Evolutionary conservation across 2,113 vertebrate genomes (phyloP).

Genomic region (Montifringilla adamsi): DNA sequence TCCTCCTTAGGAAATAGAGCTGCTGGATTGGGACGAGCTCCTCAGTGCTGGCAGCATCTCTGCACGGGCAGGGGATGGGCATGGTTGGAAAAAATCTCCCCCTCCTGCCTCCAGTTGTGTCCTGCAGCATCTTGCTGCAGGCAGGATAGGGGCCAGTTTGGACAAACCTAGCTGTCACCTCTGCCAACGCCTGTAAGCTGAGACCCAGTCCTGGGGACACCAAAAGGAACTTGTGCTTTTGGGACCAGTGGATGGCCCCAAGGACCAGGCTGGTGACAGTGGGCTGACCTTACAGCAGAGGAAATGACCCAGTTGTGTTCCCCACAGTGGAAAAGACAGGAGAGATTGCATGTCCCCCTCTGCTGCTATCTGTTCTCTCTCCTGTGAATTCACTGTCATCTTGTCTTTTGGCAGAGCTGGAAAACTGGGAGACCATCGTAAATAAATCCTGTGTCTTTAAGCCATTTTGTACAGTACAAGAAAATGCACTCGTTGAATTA

Average conservation of each 20-base stretch:
- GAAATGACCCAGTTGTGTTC: background rate
- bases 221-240: background rate
- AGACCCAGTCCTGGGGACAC: background rate
- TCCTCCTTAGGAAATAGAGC: constrained; percentile 52
- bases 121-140: background rate
- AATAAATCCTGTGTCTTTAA: constrained; percentile 70
- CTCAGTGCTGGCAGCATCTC: background rate
- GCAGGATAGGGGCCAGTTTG: background rate
- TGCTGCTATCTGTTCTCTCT: background rate
- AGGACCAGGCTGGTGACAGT: background rate
- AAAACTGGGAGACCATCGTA: constrained; percentile 22
- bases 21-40: background rate
- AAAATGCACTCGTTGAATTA: constrained; percentile 71
- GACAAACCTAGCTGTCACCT: background rate
- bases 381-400: background rate
- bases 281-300: background rate
- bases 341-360: background rate
- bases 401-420: constrained; percentile 2
- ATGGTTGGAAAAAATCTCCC: background rate
- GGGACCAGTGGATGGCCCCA: background rate
- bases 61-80: background rate
- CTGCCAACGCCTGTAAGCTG: background rate
- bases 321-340: background rate
- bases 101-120: background rate
- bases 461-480: constrained; percentile 57